Percentiles rank a stretch among this genome's conserved stretches.
Conservation (phyloP, 1,140 invertebrate species). For the Drosophila aff. region DNA sequence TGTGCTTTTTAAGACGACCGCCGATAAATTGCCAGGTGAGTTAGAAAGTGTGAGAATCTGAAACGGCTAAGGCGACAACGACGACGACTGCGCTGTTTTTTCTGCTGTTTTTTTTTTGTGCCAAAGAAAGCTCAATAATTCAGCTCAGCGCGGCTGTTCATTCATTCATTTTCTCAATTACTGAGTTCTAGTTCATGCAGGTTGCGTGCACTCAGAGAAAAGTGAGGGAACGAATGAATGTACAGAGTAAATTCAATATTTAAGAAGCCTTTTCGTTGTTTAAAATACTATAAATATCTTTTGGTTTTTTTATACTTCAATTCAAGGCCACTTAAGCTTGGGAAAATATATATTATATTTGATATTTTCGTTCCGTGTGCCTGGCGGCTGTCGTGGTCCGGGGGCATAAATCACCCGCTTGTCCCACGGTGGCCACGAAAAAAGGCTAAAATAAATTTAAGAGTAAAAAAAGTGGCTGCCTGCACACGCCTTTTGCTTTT, state of each 20-base stretch:
- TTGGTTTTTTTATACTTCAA: not conserved
- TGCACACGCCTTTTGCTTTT: slow-evolving; percentile 71
- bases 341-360: not conserved
- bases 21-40: slow-evolving; percentile 94
- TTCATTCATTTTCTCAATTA: slow-evolving; percentile 76
- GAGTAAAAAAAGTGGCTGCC: slow-evolving; percentile 20
- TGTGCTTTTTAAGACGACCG: slow-evolving; percentile 95
- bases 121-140: slow-evolving; percentile 84
- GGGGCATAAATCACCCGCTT: slow-evolving; percentile 72
- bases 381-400: slow-evolving; percentile 42
- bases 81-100: slow-evolving; percentile 34
- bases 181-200: slow-evolving; percentile 77
- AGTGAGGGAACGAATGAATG: not conserved
- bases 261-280: not conserved
- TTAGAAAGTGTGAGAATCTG: slow-evolving; percentile 81
- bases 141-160: slow-evolving; percentile 47
- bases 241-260: not conserved
- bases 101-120: slow-evolving; percentile 55
- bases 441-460: slow-evolving; percentile 10
- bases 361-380: not conserved
- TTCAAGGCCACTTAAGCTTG: not conserved
- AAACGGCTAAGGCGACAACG: slow-evolving; percentile 22
- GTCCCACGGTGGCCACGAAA: slow-evolving; percentile 59
- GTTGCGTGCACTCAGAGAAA: slow-evolving; percentile 18
- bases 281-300: not conserved